Percentiles rank a stretch among this genome's conserved stretches.
phyloP scores from a whole-genome alignment of 2,888 invertebrate genomes.

The Trichacis sp. region DNA sequence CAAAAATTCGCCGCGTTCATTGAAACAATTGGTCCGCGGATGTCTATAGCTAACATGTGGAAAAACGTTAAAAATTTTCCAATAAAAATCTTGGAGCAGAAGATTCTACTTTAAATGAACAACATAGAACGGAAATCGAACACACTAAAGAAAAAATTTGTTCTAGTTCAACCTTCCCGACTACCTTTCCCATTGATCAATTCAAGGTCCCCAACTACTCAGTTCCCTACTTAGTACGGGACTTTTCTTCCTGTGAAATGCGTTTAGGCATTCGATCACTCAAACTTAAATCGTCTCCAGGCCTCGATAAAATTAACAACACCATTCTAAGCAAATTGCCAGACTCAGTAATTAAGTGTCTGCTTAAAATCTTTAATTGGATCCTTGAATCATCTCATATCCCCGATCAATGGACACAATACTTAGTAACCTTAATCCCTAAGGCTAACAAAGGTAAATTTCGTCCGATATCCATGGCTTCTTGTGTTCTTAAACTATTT shows the following conservation, averaged over 20 bases:
- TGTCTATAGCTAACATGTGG: background rate
- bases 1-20: background rate
- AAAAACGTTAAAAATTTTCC: background rate
- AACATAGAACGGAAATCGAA: background rate
- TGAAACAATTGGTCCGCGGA: background rate
- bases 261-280: background rate
- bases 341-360: background rate
- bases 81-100: background rate
- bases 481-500: background rate
- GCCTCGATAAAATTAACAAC: background rate
- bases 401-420: background rate
- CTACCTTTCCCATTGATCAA: background rate
- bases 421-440: background rate
- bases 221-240: background rate
- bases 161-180: background rate
- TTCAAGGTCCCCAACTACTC: too few species aligned
- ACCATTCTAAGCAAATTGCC: background rate
- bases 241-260: background rate
- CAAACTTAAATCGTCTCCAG: background rate
- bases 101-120: background rate
- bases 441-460: background rate
- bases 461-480: background rate
- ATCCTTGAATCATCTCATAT: background rate
- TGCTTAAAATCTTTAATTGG: background rate
- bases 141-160: background rate